These are phyloP conservation scores for Illadopsis cleaveri DNA, from an alignment of 2,113 vertebrate species.

Conservation along the genomic window DNA sequence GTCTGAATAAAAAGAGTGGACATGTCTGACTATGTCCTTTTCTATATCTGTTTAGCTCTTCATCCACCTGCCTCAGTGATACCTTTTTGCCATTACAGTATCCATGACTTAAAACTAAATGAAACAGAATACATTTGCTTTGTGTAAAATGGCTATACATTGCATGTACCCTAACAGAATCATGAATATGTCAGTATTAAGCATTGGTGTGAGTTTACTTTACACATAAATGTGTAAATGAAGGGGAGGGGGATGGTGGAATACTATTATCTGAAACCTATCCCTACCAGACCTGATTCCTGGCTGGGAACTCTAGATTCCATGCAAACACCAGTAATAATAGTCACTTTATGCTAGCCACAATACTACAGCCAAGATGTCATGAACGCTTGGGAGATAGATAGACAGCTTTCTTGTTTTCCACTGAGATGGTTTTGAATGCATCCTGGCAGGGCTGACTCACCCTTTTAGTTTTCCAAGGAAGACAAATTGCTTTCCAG, in stretches of 20 bases:
- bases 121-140: not conserved
- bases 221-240: not conserved
- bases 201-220: not conserved
- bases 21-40: not conserved
- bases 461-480: conserved; percentile 46
- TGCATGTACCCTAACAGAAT: not conserved
- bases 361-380: not conserved
- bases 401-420: conserved; percentile 36
- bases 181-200: not conserved
- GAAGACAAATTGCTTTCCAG: conserved; percentile 56
- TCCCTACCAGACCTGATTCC: not conserved
- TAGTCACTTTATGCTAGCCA: not conserved
- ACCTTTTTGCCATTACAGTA: not conserved
- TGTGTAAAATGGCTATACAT: not conserved
- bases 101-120: not conserved
- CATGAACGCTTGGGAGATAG: not conserved
- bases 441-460: conserved; percentile 7
- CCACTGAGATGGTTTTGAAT: conserved; percentile 19
- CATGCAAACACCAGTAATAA: not conserved
- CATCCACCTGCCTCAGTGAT: not conserved
- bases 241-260: not conserved
- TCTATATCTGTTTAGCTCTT: not conserved
- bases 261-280: not conserved
- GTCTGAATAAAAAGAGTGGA: not conserved
- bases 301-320: not conserved